Evolutionary conservation across 2,113 vertebrate genomes (phyloP), one percentile per base, ranked within the genome.

Genomic region (Aphyosemion australe): DNA sequence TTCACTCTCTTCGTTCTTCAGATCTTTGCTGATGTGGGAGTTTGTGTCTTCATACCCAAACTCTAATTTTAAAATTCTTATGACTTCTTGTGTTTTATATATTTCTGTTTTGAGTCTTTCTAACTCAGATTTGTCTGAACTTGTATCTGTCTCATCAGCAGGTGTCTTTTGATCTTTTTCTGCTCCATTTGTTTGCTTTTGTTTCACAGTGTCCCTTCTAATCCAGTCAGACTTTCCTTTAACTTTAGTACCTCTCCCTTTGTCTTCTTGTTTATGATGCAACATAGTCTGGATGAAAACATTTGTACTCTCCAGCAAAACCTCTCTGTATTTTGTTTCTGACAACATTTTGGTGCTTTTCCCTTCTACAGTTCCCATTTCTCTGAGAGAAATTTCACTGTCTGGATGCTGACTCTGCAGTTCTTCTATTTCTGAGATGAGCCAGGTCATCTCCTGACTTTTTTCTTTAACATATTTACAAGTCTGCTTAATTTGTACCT

Each of bases 341-440:
- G 47, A 56, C 16, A 71, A 26, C 26, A 26, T 26, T 26, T 9
- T n/a, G 65, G 32, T 21, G 26, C 26, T 62, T 55, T 62, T 47
- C 51, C 34, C 26, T 71, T 76, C 50, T 2, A 71, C 12, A 59
- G 61, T 42, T 60, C 45, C 54, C 42, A 13, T 42, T 39, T 59
- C 55, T 2, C 4, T 46, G 2, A 59, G 43, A 58, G 47, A 42
- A 49, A 45, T 72, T 61, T 61, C 26, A 54, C n/a, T 9, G 7
- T 77, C 61, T 53, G 54, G 34, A 39, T 18, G 57, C 41, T 82
- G 54, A 49, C 39, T 56, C 39, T 74, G 59, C 10, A 74, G 48
- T 42, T 79, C 39, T 66, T 78, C 67, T 48, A 82, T 83, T 53
- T 89, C 78, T 26, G 43, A 50, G 45, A 85, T 51, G 5, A 87